Evolutionary conservation across 2,113 vertebrate genomes (phyloP).

Genomic region (Otolemur garnettii): DNA sequence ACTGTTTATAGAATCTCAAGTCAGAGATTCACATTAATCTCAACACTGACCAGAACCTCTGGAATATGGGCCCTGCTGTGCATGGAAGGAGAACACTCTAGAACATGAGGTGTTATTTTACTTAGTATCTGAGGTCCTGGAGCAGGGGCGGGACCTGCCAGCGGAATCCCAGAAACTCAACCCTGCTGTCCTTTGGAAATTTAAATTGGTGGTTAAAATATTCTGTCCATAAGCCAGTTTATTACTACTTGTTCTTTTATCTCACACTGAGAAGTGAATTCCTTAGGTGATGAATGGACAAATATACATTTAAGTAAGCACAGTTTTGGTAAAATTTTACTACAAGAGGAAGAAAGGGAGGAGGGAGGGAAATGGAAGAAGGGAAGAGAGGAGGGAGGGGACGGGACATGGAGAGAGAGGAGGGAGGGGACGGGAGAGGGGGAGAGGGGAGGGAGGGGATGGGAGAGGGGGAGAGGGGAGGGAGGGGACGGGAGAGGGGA

Average conservation of each 20-base stretch:
- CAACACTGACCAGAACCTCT: accelerated
- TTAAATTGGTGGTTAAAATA: not conserved
- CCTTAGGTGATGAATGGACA: not conserved
- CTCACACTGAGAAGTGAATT: not conserved
- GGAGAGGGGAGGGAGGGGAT: too few species aligned
- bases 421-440: not conserved
- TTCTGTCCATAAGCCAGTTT: not conserved
- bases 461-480: not conserved
- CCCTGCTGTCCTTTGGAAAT: not conserved
- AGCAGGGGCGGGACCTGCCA: accelerated
- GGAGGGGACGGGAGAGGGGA: not conserved
- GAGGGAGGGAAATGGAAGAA: too few species aligned
- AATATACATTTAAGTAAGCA: not conserved
- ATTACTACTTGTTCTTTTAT: not conserved
- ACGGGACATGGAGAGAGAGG: too few species aligned
- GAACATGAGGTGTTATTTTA: too few species aligned
- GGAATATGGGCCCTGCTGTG: accelerated
- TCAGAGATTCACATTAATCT: too few species aligned
- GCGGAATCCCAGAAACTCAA: not conserved
- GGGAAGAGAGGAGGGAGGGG: too few species aligned
- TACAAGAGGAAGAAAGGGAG: not conserved
- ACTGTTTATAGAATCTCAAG: not conserved
- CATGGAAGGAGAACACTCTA: not conserved
- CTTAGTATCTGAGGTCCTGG: accelerated
- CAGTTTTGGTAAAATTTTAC: not conserved